These are phyloP conservation scores for Synergus itoensis DNA, from an alignment of 2,888 invertebrate genomes.

Conservation along the genomic window DNA sequence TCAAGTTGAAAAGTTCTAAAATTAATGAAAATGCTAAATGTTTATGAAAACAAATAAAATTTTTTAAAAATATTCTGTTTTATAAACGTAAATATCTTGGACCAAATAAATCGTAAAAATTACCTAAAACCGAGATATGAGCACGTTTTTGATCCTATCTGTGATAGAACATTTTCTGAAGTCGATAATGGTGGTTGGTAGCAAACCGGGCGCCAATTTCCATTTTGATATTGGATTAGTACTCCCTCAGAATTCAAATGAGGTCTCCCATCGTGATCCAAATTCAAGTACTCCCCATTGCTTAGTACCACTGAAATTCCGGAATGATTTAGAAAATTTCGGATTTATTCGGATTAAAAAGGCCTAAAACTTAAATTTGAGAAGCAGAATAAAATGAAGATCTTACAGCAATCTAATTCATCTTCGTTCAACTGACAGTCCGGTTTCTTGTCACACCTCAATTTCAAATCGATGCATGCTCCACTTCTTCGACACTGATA, in stretches of 20 bases:
- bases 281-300: constrained; percentile 81
- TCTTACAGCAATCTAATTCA: constrained; percentile 88
- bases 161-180: constrained; percentile 73
- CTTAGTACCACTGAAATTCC: constrained; percentile 83
- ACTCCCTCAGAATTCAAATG: constrained; percentile 82
- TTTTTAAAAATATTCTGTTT: constrained; percentile 12
- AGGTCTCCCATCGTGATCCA: constrained; percentile 83
- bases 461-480: constrained; percentile 81
- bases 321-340: background rate
- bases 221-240: constrained; percentile 82
- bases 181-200: constrained; percentile 73
- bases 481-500: constrained; percentile 84
- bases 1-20: no score
- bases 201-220: constrained; percentile 85
- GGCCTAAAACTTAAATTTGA: constrained; percentile 5
- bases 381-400: background rate
- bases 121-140: constrained; percentile 85
- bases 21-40: no score
- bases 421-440: constrained; percentile 88
- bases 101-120: constrained; percentile 30
- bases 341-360: background rate
- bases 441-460: constrained; percentile 83
- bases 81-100: background rate
- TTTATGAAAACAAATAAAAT: no score
- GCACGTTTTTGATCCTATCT: constrained; percentile 80